Evolutionary conservation across 2,888 invertebrate genomes (phyloP).

Genomic region (Drosophila robusta): DNA sequence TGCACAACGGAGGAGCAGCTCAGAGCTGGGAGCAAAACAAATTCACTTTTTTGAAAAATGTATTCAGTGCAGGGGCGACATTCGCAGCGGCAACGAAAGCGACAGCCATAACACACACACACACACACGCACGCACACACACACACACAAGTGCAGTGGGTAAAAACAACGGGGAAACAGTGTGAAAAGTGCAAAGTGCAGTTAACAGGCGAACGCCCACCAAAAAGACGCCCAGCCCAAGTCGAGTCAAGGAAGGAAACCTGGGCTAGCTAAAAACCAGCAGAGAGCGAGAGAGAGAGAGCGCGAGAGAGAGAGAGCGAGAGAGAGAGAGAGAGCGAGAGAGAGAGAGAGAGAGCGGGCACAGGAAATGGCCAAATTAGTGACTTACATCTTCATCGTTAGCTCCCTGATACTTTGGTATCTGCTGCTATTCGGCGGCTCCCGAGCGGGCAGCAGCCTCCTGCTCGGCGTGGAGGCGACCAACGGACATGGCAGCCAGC

Average conservation of each 20-base stretch:
- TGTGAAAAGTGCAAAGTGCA: constrained; percentile 61
- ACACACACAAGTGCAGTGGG: not conserved
- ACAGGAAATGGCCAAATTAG: constrained; percentile 80
- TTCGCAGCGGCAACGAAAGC: constrained; percentile 80
- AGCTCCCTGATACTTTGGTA: constrained; percentile 80
- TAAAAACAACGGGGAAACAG: constrained; percentile 1
- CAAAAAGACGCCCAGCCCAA: constrained; percentile 17
- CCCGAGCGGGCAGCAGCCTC: constrained; percentile 38
- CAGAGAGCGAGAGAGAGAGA: no score
- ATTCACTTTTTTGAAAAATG: constrained; percentile 79
- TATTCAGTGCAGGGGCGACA: constrained; percentile 83
- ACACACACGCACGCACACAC: constrained; percentile 6
- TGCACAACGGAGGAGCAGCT: constrained; percentile 19
- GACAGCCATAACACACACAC: constrained; percentile 65
- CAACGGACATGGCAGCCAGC: constrained; percentile 80
- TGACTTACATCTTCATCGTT: constrained; percentile 79
- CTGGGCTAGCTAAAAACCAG: no score
- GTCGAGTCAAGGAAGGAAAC: constrained; percentile 2
- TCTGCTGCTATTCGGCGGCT: constrained; percentile 74
- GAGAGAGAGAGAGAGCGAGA: no score
- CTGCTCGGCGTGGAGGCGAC: constrained; percentile 69
- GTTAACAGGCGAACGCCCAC: constrained; percentile 35
- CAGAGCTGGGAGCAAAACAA: constrained; percentile 65
- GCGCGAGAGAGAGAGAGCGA: no score
- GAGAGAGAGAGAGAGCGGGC: not conserved